A percentile compares a stretch with the other conserved stretches of the same genome.
Conservation (phyloP, 2,797 vertebrate species). For the Gymnothorax reevesii region DNA sequence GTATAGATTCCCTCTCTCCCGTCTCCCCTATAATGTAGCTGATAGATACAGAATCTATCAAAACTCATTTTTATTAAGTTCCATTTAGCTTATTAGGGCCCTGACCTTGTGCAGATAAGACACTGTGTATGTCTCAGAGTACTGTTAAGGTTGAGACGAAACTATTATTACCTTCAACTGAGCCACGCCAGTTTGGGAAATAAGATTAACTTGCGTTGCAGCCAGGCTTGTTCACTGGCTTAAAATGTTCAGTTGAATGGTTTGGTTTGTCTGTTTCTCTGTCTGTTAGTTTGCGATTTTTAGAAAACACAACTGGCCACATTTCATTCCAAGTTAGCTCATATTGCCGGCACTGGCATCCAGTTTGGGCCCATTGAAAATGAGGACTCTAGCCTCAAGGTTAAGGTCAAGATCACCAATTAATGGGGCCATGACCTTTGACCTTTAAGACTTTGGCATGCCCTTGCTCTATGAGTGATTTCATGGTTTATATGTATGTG, state of each 20-base stretch:
- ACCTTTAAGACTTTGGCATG: no score
- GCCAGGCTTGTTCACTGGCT: neutral
- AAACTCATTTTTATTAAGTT: constrained; percentile 20
- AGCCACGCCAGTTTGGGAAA: neutral
- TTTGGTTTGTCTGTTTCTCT: neutral
- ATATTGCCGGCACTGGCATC: no score
- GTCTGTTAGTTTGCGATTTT: no score
- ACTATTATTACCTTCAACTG: neutral
- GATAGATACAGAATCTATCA: constrained; percentile 5
- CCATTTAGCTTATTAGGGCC: constrained; percentile 1
- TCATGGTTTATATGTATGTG: no score
- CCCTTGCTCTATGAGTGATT: no score
- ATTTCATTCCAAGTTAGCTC: no score
- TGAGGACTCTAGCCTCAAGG: no score
- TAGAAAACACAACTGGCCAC: no score
- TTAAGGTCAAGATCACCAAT: no score
- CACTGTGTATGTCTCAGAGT: neutral
- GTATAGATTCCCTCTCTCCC: constrained; percentile 8
- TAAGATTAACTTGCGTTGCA: neutral
- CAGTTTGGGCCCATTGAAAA: no score
- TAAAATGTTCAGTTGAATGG: neutral
- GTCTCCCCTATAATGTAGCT: neutral
- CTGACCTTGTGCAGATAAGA: constrained; percentile 26
- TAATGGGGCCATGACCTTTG: no score
- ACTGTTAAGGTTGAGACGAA: constrained; percentile 13